These are phyloP conservation scores for Larimichthys polyactis DNA, from an alignment of 2,113 vertebrate species.

Conservation along the genomic window DNA sequence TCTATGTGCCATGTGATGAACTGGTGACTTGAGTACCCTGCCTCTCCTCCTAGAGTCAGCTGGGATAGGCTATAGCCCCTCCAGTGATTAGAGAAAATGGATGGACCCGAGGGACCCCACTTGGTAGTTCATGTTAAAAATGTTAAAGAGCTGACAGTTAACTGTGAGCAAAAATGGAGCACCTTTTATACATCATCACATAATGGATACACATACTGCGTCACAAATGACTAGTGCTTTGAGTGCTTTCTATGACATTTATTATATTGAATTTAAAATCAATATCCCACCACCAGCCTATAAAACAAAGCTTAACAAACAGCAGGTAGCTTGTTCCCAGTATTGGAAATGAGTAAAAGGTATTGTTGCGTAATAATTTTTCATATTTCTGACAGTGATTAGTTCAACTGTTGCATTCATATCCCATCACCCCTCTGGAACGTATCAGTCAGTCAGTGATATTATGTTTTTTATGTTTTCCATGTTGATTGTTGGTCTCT, in stretches of 20 bases:
- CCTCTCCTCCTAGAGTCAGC: too few relatives aligned
- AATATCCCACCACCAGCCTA: not conserved
- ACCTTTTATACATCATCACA: not conserved
- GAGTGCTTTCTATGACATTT: not conserved
- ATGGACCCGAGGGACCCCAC: too few relatives aligned
- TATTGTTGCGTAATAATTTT: not conserved
- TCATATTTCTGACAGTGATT: not conserved
- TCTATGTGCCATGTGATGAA: too few relatives aligned
- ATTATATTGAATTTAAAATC: not conserved
- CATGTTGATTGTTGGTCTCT: too few relatives aligned
- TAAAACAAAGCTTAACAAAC: not conserved
- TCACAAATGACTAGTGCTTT: not conserved
- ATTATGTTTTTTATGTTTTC: too few relatives aligned
- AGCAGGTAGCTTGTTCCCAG: not conserved
- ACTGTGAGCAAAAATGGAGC: not conserved
- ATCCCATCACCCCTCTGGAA: not conserved
- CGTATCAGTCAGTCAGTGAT: too few relatives aligned
- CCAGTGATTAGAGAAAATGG: too few relatives aligned
- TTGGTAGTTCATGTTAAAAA: too few relatives aligned
- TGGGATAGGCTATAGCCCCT: too few relatives aligned
- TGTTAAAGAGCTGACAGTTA: not conserved
- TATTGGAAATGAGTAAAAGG: not conserved
- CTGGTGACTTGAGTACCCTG: too few relatives aligned
- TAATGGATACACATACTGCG: not conserved
- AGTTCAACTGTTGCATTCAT: not conserved